Conservation (phyloP, 2,113 vertebrate genomes). For the Thymallus thymallus region DNA sequence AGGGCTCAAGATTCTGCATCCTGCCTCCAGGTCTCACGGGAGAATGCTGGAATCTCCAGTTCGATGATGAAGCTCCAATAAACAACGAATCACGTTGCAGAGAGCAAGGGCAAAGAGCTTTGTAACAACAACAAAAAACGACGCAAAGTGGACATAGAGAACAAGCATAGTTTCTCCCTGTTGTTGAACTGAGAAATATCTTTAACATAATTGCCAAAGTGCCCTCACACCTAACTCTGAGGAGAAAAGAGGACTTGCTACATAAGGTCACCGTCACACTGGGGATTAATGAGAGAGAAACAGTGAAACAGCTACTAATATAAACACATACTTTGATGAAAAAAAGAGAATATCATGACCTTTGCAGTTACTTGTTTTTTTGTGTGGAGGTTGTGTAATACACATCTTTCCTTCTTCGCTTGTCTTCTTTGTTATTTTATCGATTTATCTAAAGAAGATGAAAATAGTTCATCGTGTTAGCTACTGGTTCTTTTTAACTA, state of each 20-base stretch:
- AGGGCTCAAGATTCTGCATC: slow-evolving; percentile 78
- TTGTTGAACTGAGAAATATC: slow-evolving; percentile 34
- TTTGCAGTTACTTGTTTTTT: not conserved
- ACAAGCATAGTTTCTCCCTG: slow-evolving; percentile 23
- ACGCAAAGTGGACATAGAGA: slow-evolving; percentile 16
- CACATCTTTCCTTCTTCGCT: not conserved
- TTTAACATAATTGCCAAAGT: slow-evolving; percentile 29
- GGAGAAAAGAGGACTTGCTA: slow-evolving; percentile 8
- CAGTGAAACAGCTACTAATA: not conserved
- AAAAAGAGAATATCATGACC: not conserved
- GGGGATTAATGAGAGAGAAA: not conserved
- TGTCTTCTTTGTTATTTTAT: slow-evolving; percentile 22
- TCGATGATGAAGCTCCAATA: slow-evolving; percentile 69
- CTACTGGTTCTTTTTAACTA: not conserved
- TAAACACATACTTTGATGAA: not conserved
- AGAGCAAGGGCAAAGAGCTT: slow-evolving; percentile 37
- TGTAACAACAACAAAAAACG: slow-evolving; percentile 35
- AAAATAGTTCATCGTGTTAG: not conserved
- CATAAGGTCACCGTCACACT: not conserved
- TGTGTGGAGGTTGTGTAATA: not conserved
- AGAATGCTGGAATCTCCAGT: slow-evolving; percentile 75
- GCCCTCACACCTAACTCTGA: slow-evolving; percentile 24
- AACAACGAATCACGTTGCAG: slow-evolving; percentile 70
- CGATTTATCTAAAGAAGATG: not conserved
- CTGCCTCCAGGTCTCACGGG: slow-evolving; percentile 77